These are phyloP conservation scores for Pithys albifrons DNA, from an alignment of 2,113 vertebrate species.

Conservation along the genomic window DNA sequence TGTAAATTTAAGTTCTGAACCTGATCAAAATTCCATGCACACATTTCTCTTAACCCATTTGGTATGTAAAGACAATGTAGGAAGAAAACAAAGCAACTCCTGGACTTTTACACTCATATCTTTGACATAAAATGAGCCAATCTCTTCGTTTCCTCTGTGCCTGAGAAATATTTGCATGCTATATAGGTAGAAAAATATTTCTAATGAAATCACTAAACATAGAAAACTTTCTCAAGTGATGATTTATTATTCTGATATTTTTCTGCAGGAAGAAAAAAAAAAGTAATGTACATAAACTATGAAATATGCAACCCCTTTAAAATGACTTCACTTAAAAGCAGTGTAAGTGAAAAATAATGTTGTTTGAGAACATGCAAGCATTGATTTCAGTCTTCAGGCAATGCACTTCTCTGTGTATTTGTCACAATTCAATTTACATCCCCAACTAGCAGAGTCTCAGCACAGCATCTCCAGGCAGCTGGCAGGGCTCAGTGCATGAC, in stretches of 20 bases:
- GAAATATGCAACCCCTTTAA: not conserved
- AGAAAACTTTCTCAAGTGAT: not conserved
- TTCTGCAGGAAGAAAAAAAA: not conserved
- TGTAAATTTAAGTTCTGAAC: not conserved
- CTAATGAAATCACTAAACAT: not conserved
- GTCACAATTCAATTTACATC: conserved; percentile 17
- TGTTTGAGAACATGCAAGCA: not conserved
- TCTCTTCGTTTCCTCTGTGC: not conserved
- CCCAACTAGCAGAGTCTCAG: not conserved
- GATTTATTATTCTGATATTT: not conserved
- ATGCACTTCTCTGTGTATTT: not conserved
- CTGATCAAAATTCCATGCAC: not conserved
- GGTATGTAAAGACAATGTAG: not conserved
- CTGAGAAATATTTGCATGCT: not conserved
- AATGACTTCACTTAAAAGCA: not conserved
- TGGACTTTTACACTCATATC: not conserved
- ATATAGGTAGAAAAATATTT: not conserved
- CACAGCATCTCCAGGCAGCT: not conserved
- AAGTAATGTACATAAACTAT: not conserved
- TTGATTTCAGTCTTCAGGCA: not conserved
- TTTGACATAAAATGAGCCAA: not conserved
- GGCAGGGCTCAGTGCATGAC: not conserved
- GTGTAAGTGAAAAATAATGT: not conserved
- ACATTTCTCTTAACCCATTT: not conserved
- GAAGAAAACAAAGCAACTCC: not conserved